Conservation (phyloP, 1,140 invertebrate species). For the Cydia fagiglandana region DNA sequence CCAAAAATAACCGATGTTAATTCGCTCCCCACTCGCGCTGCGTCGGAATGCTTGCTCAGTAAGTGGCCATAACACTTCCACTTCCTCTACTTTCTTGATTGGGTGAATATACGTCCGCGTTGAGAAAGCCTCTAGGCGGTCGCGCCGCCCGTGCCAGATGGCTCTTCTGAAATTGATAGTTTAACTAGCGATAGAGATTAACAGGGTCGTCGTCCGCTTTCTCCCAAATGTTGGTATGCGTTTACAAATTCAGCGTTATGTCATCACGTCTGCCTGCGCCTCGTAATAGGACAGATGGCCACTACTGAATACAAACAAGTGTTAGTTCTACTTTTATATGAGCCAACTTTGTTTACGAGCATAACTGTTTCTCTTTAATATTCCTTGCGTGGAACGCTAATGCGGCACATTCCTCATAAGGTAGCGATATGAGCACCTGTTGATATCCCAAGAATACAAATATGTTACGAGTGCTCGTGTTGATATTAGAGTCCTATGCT, state of each 20-base stretch:
- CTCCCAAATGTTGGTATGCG: conserved; percentile 53
- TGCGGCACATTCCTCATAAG: conserved; percentile 49
- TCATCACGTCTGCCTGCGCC: conserved; percentile 44
- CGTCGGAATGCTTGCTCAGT: conserved; percentile 48
- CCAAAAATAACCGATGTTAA: conserved; percentile 65
- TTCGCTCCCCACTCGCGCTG: conserved; percentile 55
- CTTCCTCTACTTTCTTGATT: conserved; percentile 51
- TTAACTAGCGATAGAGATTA: conserved; percentile 51
- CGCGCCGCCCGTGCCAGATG: conserved; percentile 36
- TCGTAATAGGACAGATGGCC: conserved; percentile 34
- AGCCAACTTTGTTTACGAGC: conserved; percentile 35
- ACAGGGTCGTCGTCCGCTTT: conserved; percentile 64
- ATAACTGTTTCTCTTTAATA: conserved; percentile 48
- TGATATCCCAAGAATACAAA: conserved; percentile 47
- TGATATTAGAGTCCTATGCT: conserved; percentile 22
- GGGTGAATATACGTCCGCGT: conserved; percentile 41
- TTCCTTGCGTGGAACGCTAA: conserved; percentile 42
- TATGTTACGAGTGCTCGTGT: conserved; percentile 35
- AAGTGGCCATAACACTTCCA: conserved; percentile 45
- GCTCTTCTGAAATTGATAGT: conserved; percentile 49
- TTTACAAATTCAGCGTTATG: conserved; percentile 53
- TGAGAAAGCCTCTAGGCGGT: conserved; percentile 39
- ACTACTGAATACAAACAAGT: conserved; percentile 30
- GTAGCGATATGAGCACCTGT: conserved; percentile 42
- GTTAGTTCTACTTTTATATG: conserved; percentile 29